These are phyloP conservation scores for Sturnira hondurensis DNA, from an alignment of 2,113 vertebrate species.

Conservation along the genomic window DNA sequence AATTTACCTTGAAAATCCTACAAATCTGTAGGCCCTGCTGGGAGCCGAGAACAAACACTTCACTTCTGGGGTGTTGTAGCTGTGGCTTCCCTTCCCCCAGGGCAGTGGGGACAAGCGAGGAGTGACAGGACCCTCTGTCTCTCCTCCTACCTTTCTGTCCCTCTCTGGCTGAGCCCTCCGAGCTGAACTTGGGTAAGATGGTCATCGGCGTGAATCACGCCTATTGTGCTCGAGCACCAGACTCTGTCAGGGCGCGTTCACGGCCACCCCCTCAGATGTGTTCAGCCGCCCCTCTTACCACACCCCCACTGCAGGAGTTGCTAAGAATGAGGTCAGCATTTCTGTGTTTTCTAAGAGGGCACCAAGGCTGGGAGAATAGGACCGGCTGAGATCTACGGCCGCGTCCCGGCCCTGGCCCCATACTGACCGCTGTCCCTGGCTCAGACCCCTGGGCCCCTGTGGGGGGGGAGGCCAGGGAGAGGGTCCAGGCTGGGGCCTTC, in stretches of 20 bases:
- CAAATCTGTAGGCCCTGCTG: neutral
- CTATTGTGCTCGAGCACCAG: fast-evolving
- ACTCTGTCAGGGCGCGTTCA: fast-evolving
- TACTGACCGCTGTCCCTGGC: neutral
- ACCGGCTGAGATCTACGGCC: neutral
- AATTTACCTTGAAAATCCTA: neutral
- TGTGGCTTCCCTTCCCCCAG: neutral
- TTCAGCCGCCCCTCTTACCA: neutral
- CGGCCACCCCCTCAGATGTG: neutral
- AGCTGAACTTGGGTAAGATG: neutral
- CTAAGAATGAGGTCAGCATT: fast-evolving
- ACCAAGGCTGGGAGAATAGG: neutral
- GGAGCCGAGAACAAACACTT: neutral
- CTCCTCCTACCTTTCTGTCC: neutral
- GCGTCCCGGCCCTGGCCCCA: fast-evolving
- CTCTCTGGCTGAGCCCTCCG: neutral
- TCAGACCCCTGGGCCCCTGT: neutral
- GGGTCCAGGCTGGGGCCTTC: neutral
- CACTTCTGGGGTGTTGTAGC: neutral
- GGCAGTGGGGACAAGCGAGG: neutral
- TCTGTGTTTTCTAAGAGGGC: neutral
- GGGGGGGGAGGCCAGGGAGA: neutral
- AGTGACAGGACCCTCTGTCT: neutral
- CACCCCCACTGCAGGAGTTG: fast-evolving
- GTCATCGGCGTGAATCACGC: fast-evolving